Conservation (phyloP, 2,888 invertebrate genomes). For the Embidobia sp. region DNA sequence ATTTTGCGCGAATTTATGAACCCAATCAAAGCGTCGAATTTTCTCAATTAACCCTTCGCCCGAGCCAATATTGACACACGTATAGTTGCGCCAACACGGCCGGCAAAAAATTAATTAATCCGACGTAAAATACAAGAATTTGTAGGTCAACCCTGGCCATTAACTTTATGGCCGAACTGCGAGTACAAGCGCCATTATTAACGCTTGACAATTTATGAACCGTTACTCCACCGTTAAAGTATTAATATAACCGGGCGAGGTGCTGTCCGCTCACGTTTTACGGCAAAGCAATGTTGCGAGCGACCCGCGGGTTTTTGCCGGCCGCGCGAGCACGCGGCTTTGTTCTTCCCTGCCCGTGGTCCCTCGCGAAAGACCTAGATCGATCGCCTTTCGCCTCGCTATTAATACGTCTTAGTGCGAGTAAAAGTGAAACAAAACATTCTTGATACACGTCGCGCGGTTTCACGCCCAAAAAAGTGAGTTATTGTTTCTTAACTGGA, state of each 20-base stretch:
- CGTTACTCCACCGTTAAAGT: conserved; percentile 56
- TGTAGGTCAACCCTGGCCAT: conserved; percentile 57
- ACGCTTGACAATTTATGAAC: conserved; percentile 63
- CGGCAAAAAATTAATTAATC: conserved; percentile 54
- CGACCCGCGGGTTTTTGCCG: conserved; percentile 25
- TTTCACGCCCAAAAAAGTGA: conserved; percentile 35
- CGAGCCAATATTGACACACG: neutral
- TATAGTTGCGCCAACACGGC: neutral
- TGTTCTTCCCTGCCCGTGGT: conserved; percentile 7
- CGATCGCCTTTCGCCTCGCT: conserved; percentile 48
- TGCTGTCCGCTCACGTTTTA: conserved; percentile 39
- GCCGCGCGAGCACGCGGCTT: conserved; percentile 18
- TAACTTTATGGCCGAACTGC: conserved; percentile 52
- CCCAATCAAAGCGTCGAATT: too few relatives aligned
- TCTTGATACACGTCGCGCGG: conserved; percentile 25
- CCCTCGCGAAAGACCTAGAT: conserved; percentile 49
- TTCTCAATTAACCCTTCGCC: too few relatives aligned
- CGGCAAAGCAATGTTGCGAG: conserved; percentile 49
- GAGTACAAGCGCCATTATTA: conserved; percentile 56
- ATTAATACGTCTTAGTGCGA: conserved; percentile 29
- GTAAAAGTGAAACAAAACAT: conserved; percentile 57
- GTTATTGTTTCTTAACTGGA: conserved; percentile 54
- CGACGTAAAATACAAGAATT: conserved; percentile 39
- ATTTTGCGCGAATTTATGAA: too few relatives aligned
- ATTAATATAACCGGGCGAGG: conserved; percentile 47